Evolutionary conservation across 2,888 invertebrate species (phyloP).

Genomic region (Caenorhabditis doughertyi): DNA sequence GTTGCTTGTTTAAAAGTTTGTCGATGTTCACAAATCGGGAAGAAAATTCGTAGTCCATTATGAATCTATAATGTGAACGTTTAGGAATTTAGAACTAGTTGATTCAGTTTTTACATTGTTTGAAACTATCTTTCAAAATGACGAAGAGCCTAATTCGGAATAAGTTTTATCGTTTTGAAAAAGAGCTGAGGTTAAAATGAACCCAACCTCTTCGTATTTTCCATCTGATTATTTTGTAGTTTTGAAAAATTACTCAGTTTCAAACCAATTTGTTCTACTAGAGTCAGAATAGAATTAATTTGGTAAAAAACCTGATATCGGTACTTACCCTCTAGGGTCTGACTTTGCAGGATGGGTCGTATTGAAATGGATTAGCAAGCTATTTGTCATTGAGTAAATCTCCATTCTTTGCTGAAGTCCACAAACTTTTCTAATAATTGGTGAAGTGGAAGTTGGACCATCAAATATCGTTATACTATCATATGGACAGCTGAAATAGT

Average conservation of each 20-base stretch:
- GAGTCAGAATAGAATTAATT: no score
- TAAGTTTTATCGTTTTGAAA: no score
- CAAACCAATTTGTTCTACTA: no score
- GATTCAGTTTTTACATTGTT: background rate
- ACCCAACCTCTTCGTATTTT: no score
- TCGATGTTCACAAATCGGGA: slow-evolving; percentile 98
- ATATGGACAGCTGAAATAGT: slow-evolving; percentile 92
- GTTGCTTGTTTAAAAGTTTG: slow-evolving; percentile 85
- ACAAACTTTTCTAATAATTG: slow-evolving; percentile 84
- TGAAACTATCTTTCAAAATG: no score
- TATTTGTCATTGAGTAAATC: slow-evolving; percentile 78
- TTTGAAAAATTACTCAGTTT: no score
- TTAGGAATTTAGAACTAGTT: background rate
- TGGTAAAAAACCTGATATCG: background rate
- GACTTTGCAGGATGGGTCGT: slow-evolving; percentile 85
- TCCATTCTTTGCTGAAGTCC: slow-evolving; percentile 82
- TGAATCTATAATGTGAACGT: slow-evolving; percentile 73
- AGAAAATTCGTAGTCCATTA: slow-evolving; percentile 97
- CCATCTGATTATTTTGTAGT: no score
- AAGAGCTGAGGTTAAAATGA: no score
- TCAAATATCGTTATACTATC: slow-evolving; percentile 98
- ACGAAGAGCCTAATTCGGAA: no score
- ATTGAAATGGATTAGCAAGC: slow-evolving; percentile 82
- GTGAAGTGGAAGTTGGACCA: slow-evolving; percentile 92
- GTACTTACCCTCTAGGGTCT: slow-evolving; percentile 92